phyloP scores from a whole-genome alignment of 2,888 invertebrate genomes.

The Timema podura region DNA sequence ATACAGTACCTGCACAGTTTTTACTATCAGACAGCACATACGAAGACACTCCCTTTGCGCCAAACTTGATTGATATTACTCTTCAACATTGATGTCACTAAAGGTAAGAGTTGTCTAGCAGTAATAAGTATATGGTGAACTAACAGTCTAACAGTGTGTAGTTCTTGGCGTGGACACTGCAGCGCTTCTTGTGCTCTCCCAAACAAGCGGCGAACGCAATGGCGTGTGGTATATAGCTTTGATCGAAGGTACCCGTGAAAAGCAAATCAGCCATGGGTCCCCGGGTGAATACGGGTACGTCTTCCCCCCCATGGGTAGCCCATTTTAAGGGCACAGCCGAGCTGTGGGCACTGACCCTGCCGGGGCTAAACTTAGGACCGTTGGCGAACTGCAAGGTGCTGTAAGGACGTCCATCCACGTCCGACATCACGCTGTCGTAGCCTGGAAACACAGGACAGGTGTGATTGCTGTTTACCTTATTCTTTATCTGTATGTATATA shows the following conservation, averaged over 20 bases:
- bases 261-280: slow-evolving; percentile 61
- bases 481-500: too few species aligned
- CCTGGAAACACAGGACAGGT: slow-evolving; percentile 47
- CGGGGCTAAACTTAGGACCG: slow-evolving; percentile 57
- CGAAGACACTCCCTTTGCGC: too few species aligned
- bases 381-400: slow-evolving; percentile 75
- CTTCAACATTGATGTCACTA: too few species aligned
- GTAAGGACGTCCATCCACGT: slow-evolving; percentile 70
- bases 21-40: too few species aligned
- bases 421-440: slow-evolving; percentile 67
- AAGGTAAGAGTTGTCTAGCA: too few species aligned
- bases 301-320: slow-evolving; percentile 80
- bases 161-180: slow-evolving; percentile 38
- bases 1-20: too few species aligned
- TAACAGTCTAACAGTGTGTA: too few species aligned
- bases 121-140: too few species aligned
- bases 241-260: slow-evolving; percentile 73
- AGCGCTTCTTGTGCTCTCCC: slow-evolving; percentile 62
- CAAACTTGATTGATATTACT: too few species aligned
- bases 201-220: slow-evolving; percentile 76
- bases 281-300: slow-evolving; percentile 73
- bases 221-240: slow-evolving; percentile 80
- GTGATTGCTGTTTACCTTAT: too few species aligned
- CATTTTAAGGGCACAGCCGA: slow-evolving; percentile 71
- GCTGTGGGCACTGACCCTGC: slow-evolving; percentile 61